Percentiles rank a stretch among this genome's conserved stretches.
Evolutionary conservation across 1,140 invertebrate species (phyloP).

Genomic region (Heliconius eleuchia): DNA sequence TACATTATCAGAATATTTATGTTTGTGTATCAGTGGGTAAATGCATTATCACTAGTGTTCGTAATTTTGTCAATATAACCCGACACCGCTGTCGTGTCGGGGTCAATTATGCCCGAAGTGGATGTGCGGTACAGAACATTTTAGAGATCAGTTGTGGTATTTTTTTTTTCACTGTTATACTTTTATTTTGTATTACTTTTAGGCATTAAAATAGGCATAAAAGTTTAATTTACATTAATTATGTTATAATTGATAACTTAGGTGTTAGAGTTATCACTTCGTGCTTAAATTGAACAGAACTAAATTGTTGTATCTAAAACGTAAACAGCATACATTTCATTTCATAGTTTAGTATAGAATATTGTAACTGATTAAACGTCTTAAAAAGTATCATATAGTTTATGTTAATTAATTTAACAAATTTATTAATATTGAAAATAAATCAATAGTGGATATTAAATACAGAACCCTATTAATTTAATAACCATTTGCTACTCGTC

Average conservation of each 20-base stretch:
- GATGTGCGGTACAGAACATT: constrained; percentile 36
- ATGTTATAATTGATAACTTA: too few relatives aligned
- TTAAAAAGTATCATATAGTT: too few relatives aligned
- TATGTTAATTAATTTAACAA: not conserved
- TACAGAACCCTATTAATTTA: constrained; percentile 6
- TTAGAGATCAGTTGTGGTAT: constrained; percentile 20
- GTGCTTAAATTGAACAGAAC: too few relatives aligned
- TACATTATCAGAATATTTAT: constrained; percentile 17
- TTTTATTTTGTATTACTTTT: too few relatives aligned
- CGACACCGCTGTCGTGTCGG: constrained; percentile 36
- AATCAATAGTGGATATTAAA: not conserved
- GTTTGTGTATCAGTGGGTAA: constrained; percentile 33
- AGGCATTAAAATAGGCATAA: too few relatives aligned
- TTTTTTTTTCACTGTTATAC: too few relatives aligned
- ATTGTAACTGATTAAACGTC: too few relatives aligned
- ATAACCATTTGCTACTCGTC: not conserved
- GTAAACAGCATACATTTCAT: too few relatives aligned
- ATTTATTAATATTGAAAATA: not conserved
- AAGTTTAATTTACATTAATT: too few relatives aligned
- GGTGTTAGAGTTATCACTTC: too few relatives aligned
- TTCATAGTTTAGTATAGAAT: too few relatives aligned
- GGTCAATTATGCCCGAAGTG: constrained; percentile 43
- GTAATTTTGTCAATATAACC: constrained; percentile 30
- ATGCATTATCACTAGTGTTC: constrained; percentile 19
- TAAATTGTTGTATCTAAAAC: too few relatives aligned